Percentiles rank a stretch among this genome's conserved stretches.
phyloP scores from a whole-genome alignment of 2,888 invertebrate species.

The Meteorus cinctellus region DNA sequence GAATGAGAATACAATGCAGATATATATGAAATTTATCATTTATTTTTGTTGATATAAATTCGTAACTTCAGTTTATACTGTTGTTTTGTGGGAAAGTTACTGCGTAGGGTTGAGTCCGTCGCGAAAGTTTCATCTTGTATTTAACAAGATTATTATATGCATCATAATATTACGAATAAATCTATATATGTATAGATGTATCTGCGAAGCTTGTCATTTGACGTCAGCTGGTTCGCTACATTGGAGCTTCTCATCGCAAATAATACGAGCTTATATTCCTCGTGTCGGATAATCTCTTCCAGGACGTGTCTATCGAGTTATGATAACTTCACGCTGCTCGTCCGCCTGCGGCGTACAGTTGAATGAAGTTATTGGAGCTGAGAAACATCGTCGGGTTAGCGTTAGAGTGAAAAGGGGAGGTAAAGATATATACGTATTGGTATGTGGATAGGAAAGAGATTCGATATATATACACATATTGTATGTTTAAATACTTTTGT shows the following conservation, averaged over 20 bases:
- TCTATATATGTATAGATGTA: background rate
- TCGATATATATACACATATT: background rate
- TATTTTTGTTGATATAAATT: no score
- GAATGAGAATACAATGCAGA: no score
- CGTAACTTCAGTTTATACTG: no score
- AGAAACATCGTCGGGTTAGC: constrained; percentile 38
- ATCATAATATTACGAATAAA: background rate
- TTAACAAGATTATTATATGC: background rate
- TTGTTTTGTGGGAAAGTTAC: background rate
- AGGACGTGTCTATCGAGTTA: constrained; percentile 52
- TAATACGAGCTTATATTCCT: constrained; percentile 21
- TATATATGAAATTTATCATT: no score
- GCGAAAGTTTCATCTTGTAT: background rate
- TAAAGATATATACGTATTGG: background rate
- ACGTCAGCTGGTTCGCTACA: constrained; percentile 45
- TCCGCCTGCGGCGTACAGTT: constrained; percentile 45
- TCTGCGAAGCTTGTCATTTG: background rate
- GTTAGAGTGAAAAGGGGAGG: background rate
- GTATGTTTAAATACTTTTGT: no score
- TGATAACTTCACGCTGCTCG: constrained; percentile 55
- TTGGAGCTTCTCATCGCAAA: constrained; percentile 35
- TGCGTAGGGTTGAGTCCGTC: background rate
- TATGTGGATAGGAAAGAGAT: background rate
- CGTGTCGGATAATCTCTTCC: constrained; percentile 30
- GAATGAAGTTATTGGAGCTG: constrained; percentile 47